Percentiles rank a stretch among this genome's conserved stretches.
These are phyloP conservation scores for Brachionus manjavacas DNA, from an alignment of 1,140 invertebrate genomes.

Conservation along the genomic window DNA sequence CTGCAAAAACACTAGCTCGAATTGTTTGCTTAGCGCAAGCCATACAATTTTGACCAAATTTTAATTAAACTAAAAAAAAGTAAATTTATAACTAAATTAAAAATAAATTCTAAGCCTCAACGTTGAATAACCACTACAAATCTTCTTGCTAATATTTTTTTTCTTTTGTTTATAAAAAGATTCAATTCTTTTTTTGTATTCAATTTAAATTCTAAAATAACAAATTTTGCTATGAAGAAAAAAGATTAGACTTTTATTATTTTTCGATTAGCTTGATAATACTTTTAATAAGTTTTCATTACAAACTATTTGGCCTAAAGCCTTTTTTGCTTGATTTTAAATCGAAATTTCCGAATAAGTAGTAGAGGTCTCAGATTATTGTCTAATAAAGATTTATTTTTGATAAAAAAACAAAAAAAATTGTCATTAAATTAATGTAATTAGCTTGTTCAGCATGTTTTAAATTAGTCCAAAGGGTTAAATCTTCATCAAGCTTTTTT, in stretches of 20 bases:
- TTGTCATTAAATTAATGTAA: background rate
- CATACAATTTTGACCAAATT: background rate
- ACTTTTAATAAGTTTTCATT: background rate
- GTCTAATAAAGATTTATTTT: conserved; percentile 4
- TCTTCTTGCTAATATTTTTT: conserved; percentile 9
- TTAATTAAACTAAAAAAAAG: background rate
- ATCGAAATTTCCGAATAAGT: conserved; percentile 1
- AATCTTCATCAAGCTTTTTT: background rate
- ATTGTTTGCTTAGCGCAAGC: background rate
- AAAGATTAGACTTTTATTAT: background rate
- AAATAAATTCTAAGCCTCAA: background rate
- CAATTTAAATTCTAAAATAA: conserved; percentile 19
- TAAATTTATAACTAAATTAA: conserved; percentile 6
- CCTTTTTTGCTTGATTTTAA: background rate
- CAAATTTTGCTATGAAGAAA: background rate
- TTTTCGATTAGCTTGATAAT: conserved; percentile 37
- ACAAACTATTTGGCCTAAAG: background rate
- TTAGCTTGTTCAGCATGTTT: background rate
- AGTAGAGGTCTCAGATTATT: conserved; percentile 13
- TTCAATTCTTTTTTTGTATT: conserved; percentile 14
- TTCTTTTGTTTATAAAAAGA: conserved; percentile 35
- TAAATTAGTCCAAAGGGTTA: background rate
- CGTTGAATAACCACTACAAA: conserved; percentile 16
- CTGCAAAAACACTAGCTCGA: background rate
- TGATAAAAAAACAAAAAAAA: background rate